Evolutionary conservation across 92 coral and sea anemone species (phyloP).

Genomic region (Palythoa heliodiscus): DNA sequence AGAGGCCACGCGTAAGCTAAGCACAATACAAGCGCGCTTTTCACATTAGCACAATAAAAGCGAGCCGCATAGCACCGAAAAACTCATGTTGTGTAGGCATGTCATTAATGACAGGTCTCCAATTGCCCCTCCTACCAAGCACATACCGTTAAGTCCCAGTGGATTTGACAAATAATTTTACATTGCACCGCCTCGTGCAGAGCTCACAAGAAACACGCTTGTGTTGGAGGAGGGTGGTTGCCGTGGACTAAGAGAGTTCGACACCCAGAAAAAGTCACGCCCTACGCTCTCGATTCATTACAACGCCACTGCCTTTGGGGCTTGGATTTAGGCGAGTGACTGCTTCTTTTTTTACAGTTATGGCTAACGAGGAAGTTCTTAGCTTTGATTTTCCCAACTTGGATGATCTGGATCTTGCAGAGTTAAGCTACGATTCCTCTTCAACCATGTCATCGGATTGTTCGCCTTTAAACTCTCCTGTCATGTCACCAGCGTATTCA

Average conservation of each 20-base stretch:
- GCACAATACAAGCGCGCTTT: conserved; percentile 79
- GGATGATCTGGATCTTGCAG: conserved; percentile 71
- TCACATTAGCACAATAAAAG: conserved; percentile 84
- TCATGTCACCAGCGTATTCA: conserved; percentile 66
- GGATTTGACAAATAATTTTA: conserved; percentile 81
- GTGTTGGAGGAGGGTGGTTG: conserved; percentile 37
- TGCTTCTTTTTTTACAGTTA: not conserved
- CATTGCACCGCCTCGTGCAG: conserved; percentile 51
- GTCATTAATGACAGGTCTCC: conserved; percentile 67
- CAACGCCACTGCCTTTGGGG: not conserved
- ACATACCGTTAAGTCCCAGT: conserved; percentile 86
- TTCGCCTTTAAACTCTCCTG: conserved; percentile 74
- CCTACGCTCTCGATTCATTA: not conserved
- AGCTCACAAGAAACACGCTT: conserved; percentile 55
- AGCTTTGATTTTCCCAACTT: conserved; percentile 71
- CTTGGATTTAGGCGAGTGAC: not conserved
- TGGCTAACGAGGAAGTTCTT: conserved; percentile 46
- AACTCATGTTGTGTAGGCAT: conserved; percentile 66
- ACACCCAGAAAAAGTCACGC: not conserved
- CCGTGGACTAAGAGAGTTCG: not conserved
- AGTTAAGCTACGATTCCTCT: conserved; percentile 73
- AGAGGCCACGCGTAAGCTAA: conserved; percentile 85
- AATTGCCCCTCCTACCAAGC: conserved; percentile 65
- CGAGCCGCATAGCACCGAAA: conserved; percentile 65
- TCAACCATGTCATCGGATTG: conserved; percentile 69